These are phyloP conservation scores for Phalacrocorax pelagicus DNA, from an alignment of 2,113 vertebrate species.

Conservation along the genomic window DNA sequence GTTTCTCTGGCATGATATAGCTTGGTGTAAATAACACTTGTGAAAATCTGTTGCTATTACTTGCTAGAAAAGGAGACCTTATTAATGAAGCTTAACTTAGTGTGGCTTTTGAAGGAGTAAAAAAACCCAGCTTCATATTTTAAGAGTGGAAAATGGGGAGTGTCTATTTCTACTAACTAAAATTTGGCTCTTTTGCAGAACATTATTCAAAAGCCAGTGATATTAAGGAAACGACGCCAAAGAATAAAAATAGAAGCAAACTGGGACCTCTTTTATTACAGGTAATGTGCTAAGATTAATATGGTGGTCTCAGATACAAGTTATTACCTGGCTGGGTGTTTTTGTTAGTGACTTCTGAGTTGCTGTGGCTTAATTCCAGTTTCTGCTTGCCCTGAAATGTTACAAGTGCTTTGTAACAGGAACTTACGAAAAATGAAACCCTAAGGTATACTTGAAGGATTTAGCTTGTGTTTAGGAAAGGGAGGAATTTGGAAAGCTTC, in stretches of 20 bases:
- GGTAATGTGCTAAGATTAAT: conserved; percentile 69
- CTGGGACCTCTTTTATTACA: conserved; percentile 99
- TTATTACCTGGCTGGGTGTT: not conserved
- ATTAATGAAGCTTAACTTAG: not conserved
- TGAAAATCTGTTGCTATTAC: not conserved
- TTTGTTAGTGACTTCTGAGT: not conserved
- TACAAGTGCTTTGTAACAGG: not conserved
- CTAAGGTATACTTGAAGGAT: not conserved
- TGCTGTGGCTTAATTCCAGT: not conserved
- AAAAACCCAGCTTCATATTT: not conserved
- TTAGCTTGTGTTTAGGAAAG: not conserved
- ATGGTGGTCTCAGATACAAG: not conserved
- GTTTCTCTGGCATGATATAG: conserved; percentile 34
- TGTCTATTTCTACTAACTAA: not conserved
- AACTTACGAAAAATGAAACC: not conserved
- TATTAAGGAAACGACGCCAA: conserved; percentile 94
- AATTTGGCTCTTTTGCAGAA: conserved; percentile 79
- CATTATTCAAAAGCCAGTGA: conserved; percentile 93
- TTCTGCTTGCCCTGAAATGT: not conserved
- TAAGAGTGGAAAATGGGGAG: not conserved
- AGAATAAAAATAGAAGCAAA: conserved; percentile 98
- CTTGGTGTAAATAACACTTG: conserved; percentile 17
- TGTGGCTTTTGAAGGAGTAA: not conserved
- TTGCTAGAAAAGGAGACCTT: not conserved
- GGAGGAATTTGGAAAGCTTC: not conserved